Evolutionary conservation across 2,888 invertebrate species (phyloP).

Genomic region (Sesia bembeciformis): DNA sequence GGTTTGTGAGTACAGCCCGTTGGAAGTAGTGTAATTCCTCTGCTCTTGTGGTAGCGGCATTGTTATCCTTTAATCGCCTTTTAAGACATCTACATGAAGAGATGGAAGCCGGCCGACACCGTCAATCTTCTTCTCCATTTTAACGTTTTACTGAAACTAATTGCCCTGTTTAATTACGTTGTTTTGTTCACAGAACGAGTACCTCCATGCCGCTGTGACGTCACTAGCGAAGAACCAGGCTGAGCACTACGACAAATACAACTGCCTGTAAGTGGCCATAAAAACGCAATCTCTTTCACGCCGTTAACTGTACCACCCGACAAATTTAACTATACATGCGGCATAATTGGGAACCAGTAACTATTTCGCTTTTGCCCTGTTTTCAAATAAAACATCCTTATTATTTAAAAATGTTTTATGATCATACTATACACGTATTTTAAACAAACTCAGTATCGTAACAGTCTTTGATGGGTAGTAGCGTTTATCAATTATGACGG

Average conservation of each 20-base stretch:
- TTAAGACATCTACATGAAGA: too few relatives aligned
- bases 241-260: slow-evolving; percentile 69
- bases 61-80: too few relatives aligned
- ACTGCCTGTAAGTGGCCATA: slow-evolving; percentile 72
- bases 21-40: too few relatives aligned
- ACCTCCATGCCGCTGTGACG: slow-evolving; percentile 78
- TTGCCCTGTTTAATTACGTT: background rate
- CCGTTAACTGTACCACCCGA: background rate
- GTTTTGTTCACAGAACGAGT: slow-evolving; percentile 71
- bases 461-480: too few relatives aligned
- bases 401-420: slow-evolving; percentile 4
- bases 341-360: background rate
- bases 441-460: too few relatives aligned
- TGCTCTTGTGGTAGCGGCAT: too few relatives aligned
- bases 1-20: too few relatives aligned
- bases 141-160: background rate
- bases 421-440: too few relatives aligned
- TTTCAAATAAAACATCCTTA: slow-evolving; percentile 1
- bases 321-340: slow-evolving; percentile 1
- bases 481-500: too few relatives aligned
- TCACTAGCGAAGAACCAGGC: slow-evolving; percentile 78
- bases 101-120: too few relatives aligned
- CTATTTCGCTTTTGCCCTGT: background rate
- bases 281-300: background rate
- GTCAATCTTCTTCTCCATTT: too few relatives aligned